Percentiles rank a stretch among this genome's conserved stretches.
These are phyloP conservation scores for Eustalomyia histrio DNA, from an alignment of 2,888 invertebrate genomes.

Conservation along the genomic window DNA sequence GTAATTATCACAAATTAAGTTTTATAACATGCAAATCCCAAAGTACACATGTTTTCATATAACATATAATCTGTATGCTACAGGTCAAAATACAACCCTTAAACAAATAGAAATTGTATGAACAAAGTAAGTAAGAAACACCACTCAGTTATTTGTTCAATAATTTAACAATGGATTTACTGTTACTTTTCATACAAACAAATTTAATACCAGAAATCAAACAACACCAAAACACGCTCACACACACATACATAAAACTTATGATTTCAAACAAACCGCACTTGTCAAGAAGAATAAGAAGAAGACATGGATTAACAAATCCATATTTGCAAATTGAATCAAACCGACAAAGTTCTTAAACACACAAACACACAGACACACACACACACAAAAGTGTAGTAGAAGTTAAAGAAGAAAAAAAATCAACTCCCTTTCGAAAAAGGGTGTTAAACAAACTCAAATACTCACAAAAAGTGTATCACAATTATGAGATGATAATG, in stretches of 20 bases:
- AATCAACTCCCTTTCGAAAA: conserved; percentile 20
- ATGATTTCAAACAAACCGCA: conserved; percentile 73
- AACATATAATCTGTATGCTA: conserved; percentile 45
- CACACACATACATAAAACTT: conserved; percentile 52
- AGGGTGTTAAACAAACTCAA: conserved; percentile 34
- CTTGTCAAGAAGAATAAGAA: conserved; percentile 75
- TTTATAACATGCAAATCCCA: conserved; percentile 62
- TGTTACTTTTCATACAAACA: conserved; percentile 49
- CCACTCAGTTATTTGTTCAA: conserved; percentile 56
- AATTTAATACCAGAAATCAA: conserved; percentile 67
- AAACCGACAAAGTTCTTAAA: conserved; percentile 64
- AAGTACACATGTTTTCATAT: conserved; percentile 52
- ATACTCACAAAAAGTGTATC: conserved; percentile 39
- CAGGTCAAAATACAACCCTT: conserved; percentile 54
- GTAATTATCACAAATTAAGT: conserved; percentile 65
- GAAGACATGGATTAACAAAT: conserved; percentile 77
- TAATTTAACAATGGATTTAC: conserved; percentile 67
- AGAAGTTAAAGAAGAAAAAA: not conserved
- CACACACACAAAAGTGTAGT: not conserved
- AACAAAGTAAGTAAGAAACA: conserved; percentile 19
- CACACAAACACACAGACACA: not conserved
- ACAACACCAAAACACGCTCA: conserved; percentile 38
- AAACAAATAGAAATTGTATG: conserved; percentile 20
- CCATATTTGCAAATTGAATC: conserved; percentile 77
- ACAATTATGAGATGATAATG: conserved; percentile 45